Conservation (phyloP, 2,888 invertebrate genomes). For the Syritta pipiens region DNA sequence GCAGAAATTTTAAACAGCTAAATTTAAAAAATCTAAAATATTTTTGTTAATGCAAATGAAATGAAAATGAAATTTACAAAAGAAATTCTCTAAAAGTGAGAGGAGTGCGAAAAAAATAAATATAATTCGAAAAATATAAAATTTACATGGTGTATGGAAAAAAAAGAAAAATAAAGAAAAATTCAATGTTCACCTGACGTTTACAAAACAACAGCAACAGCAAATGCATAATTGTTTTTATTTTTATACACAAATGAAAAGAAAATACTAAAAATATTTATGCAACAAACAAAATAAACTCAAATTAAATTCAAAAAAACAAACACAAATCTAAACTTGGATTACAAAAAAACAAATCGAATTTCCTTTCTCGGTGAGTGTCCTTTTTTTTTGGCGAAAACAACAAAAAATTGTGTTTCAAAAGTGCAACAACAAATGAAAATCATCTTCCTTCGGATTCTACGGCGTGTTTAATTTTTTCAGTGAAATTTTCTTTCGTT, state of each 20-base stretch:
- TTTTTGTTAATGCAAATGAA: slow-evolving; percentile 33
- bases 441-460: not conserved
- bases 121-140: slow-evolving; percentile 4
- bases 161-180: not conserved
- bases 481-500: not conserved
- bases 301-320: not conserved
- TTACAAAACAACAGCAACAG: slow-evolving; percentile 17
- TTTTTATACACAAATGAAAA: slow-evolving; percentile 52
- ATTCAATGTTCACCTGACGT: slow-evolving; percentile 16
- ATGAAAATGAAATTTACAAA: slow-evolving; percentile 31
- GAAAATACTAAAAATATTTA: slow-evolving; percentile 50
- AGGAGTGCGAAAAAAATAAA: slow-evolving; percentile 16
- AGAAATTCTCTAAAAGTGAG: slow-evolving; percentile 8
- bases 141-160: slow-evolving; percentile 14
- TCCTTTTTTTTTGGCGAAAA: slow-evolving; percentile 28
- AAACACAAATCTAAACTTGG: slow-evolving; percentile 24
- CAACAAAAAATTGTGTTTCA: not conserved
- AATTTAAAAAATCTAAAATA: slow-evolving; percentile 46
- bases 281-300: slow-evolving; percentile 47
- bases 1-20: slow-evolving; percentile 66
- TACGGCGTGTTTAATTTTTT: not conserved
- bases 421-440: not conserved
- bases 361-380: slow-evolving; percentile 20
- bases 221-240: slow-evolving; percentile 56
- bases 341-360: slow-evolving; percentile 7